phyloP scores from a whole-genome alignment of 2,888 invertebrate genomes.

The Nomada lathburiana region DNA sequence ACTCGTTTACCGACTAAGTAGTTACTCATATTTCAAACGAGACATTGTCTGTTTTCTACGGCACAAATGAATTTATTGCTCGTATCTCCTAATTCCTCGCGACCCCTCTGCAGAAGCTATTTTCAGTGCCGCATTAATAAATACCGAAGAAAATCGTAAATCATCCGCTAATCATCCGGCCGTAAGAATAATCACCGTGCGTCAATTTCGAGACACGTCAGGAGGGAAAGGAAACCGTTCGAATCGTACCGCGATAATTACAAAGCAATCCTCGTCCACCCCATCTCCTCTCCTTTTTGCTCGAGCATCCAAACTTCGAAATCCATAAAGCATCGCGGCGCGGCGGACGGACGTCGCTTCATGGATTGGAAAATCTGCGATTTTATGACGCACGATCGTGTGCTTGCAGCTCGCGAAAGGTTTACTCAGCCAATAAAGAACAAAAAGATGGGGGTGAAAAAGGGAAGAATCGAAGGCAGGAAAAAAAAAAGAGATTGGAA shows the following conservation, averaged over 20 bases:
- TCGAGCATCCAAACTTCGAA: constrained; percentile 12
- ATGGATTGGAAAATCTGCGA: constrained; percentile 59
- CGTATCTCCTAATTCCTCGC: neutral
- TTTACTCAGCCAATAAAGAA: constrained; percentile 70
- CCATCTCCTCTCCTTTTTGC: neutral
- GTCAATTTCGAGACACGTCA: neutral
- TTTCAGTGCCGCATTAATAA: neutral
- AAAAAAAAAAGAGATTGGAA: neutral
- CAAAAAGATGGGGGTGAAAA: constrained; percentile 16
- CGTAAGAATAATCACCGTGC: neutral
- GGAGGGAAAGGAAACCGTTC: neutral
- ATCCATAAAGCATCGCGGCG: constrained; percentile 26
- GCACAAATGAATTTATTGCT: constrained; percentile 2
- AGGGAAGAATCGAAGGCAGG: neutral
- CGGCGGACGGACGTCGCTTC: constrained; percentile 15
- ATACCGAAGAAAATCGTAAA: neutral
- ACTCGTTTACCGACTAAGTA: constrained; percentile 30
- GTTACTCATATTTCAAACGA: constrained; percentile 22
- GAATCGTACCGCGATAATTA: constrained; percentile 19
- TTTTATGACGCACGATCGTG: constrained; percentile 64
- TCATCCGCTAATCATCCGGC: neutral
- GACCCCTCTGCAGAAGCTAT: neutral
- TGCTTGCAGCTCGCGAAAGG: constrained; percentile 63
- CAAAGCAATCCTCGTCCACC: constrained; percentile 20
- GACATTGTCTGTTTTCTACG: constrained; percentile 18